Evolutionary conservation across 1,140 invertebrate species (phyloP), one percentile per base, ranked within the genome.

Genomic region (Brachionus rubens): DNA sequence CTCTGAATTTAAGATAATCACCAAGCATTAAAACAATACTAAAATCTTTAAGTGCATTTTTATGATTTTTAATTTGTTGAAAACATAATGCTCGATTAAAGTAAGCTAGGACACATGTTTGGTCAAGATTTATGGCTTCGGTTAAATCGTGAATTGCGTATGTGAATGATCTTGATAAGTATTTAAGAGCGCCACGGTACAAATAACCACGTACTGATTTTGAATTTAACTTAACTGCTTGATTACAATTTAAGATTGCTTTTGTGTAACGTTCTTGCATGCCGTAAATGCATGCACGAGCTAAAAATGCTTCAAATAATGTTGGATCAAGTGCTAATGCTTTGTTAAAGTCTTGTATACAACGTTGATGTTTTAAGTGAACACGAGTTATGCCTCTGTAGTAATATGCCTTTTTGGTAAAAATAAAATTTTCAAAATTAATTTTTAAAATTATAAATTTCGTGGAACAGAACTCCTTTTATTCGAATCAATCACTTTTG

Each of bases 161-260:
- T 6, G 81, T 79, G 79, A 80, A 84, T 0, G 81, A 82, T 77
- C 79, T 82, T 76, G 84, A 83, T 72, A 82, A 80, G 75, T 81
- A 84, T 77, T 85, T 85, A 56, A 85, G 77, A 28, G 82, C 80
- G 4, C 84, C 84, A 78, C 83, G 82, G 77, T 84, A 85, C 16
- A 85, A 77, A 75, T 81, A 84, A 21, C 82, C 81, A 56, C 84
- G 77, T 7, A 84, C 79, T 79, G 83, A 84, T n/a, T 81, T 80
- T 28, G 83, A 82, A 77, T 83, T 81, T 16, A 85, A 77, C 48
- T 80, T 81, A 28, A 85, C 80, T 19, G 83, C 84, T 78, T 85
- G 82, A 78, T 85, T 85, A 79, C 84, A 85, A 78, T 84, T 85
- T 26, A 85, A 78, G 47, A 85, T 84, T 28, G 83, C 84, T 77